These are phyloP conservation scores for Tenthredo mesomela DNA, from an alignment of 2,888 invertebrate genomes.

Conservation along the genomic window DNA sequence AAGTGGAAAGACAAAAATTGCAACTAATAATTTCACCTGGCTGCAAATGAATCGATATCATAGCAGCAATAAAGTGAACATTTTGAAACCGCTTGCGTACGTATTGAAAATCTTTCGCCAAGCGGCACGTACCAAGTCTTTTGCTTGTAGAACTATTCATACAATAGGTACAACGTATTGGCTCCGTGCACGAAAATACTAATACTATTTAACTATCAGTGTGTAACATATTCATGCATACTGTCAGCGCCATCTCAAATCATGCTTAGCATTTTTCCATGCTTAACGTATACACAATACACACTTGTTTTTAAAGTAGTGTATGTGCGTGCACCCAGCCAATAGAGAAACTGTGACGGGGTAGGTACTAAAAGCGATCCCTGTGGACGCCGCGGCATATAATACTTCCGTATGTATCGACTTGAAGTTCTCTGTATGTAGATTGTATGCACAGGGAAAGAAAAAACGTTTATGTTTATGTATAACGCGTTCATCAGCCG, in stretches of 20 bases:
- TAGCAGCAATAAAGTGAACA: not conserved
- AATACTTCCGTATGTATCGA: not conserved
- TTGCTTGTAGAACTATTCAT: not conserved
- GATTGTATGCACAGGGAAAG: not conserved
- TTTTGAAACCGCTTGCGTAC: not conserved
- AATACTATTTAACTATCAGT: too few species aligned
- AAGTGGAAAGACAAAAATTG: not conserved
- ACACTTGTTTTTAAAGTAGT: too few species aligned
- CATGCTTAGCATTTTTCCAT: too few species aligned
- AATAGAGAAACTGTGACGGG: not conserved
- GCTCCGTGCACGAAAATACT: too few species aligned
- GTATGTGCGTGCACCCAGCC: too few species aligned
- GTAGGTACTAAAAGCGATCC: not conserved
- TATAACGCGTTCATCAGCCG: not conserved
- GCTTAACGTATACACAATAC: too few species aligned
- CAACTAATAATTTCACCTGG: not conserved
- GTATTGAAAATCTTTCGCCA: not conserved
- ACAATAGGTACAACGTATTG: too few species aligned
- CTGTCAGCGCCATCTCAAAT: too few species aligned
- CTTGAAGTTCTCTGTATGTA: not conserved
- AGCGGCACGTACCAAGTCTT: not conserved
- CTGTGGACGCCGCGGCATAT: not conserved
- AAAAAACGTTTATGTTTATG: too few species aligned
- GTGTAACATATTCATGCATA: too few species aligned
- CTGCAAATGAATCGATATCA: not conserved